Conservation (phyloP, 1,140 invertebrate species). For the Bombus fervidus region DNA sequence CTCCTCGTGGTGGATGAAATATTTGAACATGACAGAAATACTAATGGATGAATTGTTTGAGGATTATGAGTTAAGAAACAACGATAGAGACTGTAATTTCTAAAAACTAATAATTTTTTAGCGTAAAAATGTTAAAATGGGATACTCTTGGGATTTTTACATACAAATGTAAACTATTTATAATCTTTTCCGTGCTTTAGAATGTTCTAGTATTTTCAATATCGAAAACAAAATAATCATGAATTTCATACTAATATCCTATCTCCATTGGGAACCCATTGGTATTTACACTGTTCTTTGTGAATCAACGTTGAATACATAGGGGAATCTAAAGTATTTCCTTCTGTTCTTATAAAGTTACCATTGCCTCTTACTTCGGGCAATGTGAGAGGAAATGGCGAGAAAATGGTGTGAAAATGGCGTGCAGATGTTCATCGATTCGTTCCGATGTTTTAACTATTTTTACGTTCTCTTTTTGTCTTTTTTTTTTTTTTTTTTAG, state of each 20-base stretch:
- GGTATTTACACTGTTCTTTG: slow-evolving; percentile 69
- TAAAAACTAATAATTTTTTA: background rate
- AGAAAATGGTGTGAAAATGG: slow-evolving; percentile 24
- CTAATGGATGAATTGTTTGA: background rate
- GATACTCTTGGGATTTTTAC: too few relatives aligned
- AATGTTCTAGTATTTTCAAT: background rate
- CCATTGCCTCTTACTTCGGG: slow-evolving; percentile 22
- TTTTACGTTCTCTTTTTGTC: background rate
- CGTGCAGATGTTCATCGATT: slow-evolving; percentile 8
- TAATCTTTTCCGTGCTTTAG: background rate
- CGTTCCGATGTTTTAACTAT: background rate
- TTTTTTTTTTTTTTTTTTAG: too few relatives aligned
- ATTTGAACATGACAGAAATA: background rate
- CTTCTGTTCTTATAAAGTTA: slow-evolving; percentile 27
- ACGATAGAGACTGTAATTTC: too few relatives aligned
- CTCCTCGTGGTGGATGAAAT: background rate
- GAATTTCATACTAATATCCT: background rate
- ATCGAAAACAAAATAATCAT: background rate
- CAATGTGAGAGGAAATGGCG: slow-evolving; percentile 16
- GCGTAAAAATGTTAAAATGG: background rate
- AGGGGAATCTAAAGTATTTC: slow-evolving; percentile 62
- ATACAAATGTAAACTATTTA: too few relatives aligned
- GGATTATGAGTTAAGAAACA: background rate
- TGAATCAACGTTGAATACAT: slow-evolving; percentile 50
- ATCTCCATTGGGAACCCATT: slow-evolving; percentile 53